Evolutionary conservation across 2,888 invertebrate species (phyloP), one percentile per base, ranked within the genome.

Genomic region (Plagiodera versicolora): DNA sequence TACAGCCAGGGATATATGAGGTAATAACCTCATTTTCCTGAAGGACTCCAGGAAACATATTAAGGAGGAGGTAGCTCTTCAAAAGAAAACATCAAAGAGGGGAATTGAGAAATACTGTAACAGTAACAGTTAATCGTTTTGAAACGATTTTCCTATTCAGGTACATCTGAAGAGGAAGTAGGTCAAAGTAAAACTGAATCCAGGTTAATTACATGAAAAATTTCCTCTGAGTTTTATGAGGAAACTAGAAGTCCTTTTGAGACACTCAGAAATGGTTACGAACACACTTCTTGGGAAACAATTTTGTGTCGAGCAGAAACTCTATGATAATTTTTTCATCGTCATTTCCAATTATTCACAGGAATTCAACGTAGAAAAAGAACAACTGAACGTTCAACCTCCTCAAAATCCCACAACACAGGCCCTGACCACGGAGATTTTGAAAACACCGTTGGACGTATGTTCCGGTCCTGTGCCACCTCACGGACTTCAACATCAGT

Each of bases 291-390:
- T n/a, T n/a, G n/a, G n/a, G n/a, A n/a, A n/a, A n/a, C n/a, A n/a
- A n/a, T n/a, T n/a, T n/a, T n/a, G n/a, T n/a, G n/a, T n/a, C n/a
- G n/a, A n/a, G n/a, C n/a, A n/a, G n/a, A n/a, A n/a, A n/a, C n/a
- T n/a, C n/a, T n/a, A n/a, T n/a, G n/a, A n/a, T n/a, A n/a, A n/a
- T n/a, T n/a, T n/a, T n/a, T n/a, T n/a, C n/a, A 14, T 14, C 44
- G 11, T 8, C 24, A 19, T 51, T 44, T 56, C 14, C 18, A 20
- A 5, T 58, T 61, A 63, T 58, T 78, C 80, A 0, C 78, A 89
- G 89, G 88, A 89, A 74, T 86, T 88, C 70, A 87, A 86, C 72
- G 81, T 88, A 53, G 81, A 85, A 48, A 86, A 86, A 75, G 88
- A 88, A 72, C 85, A 87, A 48, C 85, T 86, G 64, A 82, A 85